Conservation (phyloP, 1,140 invertebrate genomes). For the Danaus plexippus region DNA sequence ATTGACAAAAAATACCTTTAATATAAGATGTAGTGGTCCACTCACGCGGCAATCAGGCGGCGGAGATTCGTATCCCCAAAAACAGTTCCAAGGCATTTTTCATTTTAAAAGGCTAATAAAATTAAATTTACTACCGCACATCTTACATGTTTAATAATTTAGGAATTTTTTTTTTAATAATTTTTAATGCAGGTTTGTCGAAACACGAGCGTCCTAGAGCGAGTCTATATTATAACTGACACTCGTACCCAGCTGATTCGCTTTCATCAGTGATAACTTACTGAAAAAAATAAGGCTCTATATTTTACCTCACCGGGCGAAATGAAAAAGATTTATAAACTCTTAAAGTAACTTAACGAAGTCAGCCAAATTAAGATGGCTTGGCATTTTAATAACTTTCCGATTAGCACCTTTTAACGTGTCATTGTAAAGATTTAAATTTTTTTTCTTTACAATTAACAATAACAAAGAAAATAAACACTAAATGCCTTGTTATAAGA, state of each 20-base stretch:
- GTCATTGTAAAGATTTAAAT: too few relatives aligned
- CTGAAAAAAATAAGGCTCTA: slow-evolving; percentile 10
- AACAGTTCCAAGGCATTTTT: slow-evolving; percentile 66
- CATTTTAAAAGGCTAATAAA: slow-evolving; percentile 23
- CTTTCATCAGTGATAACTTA: slow-evolving; percentile 25
- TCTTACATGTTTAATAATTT: too few relatives aligned
- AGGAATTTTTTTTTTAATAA: too few relatives aligned
- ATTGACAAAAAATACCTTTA: slow-evolving; percentile 35
- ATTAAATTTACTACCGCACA: not conserved
- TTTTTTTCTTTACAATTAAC: too few relatives aligned
- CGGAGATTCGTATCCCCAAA: slow-evolving; percentile 61
- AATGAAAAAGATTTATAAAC: slow-evolving; percentile 2
- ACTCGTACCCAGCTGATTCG: slow-evolving; percentile 36
- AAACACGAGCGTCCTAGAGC: slow-evolving; percentile 30
- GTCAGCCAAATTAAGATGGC: too few relatives aligned
- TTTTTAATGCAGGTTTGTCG: not conserved
- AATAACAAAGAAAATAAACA: too few relatives aligned
- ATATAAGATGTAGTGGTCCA: slow-evolving; percentile 47
- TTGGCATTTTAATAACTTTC: too few relatives aligned
- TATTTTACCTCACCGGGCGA: slow-evolving; percentile 1
- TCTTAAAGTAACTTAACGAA: slow-evolving; percentile 11
- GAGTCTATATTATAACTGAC: slow-evolving; percentile 41
- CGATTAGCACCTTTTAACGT: too few relatives aligned
- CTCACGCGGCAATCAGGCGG: slow-evolving; percentile 55
- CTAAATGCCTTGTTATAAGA: too few relatives aligned